Conservation (phyloP, 2,797 vertebrate genomes). For the Parambassis ranga region DNA sequence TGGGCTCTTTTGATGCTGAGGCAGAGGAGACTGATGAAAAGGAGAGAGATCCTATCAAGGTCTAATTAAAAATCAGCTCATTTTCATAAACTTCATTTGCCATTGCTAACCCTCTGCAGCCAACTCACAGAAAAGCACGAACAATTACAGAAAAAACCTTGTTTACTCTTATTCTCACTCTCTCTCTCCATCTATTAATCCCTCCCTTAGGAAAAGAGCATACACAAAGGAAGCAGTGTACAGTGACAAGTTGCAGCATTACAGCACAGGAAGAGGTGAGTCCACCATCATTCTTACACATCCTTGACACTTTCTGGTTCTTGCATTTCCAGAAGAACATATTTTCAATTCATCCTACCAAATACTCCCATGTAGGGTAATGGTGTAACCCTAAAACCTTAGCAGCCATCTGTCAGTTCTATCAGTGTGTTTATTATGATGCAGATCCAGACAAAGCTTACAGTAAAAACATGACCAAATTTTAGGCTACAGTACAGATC, state of each 20-base stretch:
- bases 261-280: slow-evolving; percentile 98
- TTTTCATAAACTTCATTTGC: slow-evolving; percentile 75
- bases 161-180: slow-evolving; percentile 44
- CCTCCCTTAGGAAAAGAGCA: slow-evolving; percentile 87
- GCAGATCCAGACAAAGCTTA: too few relatives aligned
- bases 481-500: too few relatives aligned
- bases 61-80: slow-evolving; percentile 79
- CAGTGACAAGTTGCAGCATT: slow-evolving; percentile 97
- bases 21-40: slow-evolving; percentile 73
- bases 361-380: neutral
- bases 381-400: neutral
- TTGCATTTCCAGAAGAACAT: too few relatives aligned
- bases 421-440: neutral
- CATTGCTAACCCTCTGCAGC: slow-evolving; percentile 56
- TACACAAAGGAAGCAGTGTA: slow-evolving; percentile 98
- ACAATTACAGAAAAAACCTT: slow-evolving; percentile 44
- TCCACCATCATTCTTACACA: neutral
- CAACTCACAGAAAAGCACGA: slow-evolving; percentile 58
- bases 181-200: slow-evolving; percentile 14
- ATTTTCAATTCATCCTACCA: neutral
- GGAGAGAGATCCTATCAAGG: slow-evolving; percentile 73
- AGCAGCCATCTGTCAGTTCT: neutral
- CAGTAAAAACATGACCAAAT: too few relatives aligned
- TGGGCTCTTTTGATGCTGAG: slow-evolving; percentile 68
- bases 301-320: neutral